Evolutionary conservation across 2,113 vertebrate species (phyloP).

Genomic region (Python bivittatus): DNA sequence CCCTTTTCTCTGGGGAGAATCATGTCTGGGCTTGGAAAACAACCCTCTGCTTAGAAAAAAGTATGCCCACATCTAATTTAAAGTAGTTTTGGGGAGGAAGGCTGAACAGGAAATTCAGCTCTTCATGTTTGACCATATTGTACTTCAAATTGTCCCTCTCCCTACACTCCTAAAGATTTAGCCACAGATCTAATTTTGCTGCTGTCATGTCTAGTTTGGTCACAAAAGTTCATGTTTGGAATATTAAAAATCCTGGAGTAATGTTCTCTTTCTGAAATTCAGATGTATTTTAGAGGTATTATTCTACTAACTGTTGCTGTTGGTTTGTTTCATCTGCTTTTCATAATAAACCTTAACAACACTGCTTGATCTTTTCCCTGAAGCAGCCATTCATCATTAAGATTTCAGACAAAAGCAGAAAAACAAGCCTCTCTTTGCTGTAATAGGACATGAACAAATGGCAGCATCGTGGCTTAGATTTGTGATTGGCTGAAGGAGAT

Average conservation of each 20-base stretch:
- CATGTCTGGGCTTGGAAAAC: background rate
- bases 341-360: conserved; percentile 49
- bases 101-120: background rate
- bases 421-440: conserved; percentile 73
- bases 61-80: background rate
- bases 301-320: conserved; percentile 34
- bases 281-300: conserved; percentile 27
- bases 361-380: conserved; percentile 52
- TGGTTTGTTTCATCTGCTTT: conserved; percentile 50
- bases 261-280: conserved; percentile 52
- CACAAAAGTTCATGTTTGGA: background rate
- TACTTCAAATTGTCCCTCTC: background rate
- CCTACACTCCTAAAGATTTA: background rate
- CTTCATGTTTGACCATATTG: background rate
- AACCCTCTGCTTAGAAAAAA: background rate
- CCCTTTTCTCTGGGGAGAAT: background rate
- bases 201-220: background rate
- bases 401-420: conserved; percentile 68
- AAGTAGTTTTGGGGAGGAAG: background rate
- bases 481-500: conserved; percentile 74
- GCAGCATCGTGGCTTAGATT: conserved; percentile 44
- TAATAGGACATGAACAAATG: conserved; percentile 38
- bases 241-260: conserved; percentile 11
- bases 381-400: conserved; percentile 71
- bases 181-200: background rate